Base-by-base conservation (phyloP, 2,113 vertebrate genomes). In the Polyodon spathula region DNA sequence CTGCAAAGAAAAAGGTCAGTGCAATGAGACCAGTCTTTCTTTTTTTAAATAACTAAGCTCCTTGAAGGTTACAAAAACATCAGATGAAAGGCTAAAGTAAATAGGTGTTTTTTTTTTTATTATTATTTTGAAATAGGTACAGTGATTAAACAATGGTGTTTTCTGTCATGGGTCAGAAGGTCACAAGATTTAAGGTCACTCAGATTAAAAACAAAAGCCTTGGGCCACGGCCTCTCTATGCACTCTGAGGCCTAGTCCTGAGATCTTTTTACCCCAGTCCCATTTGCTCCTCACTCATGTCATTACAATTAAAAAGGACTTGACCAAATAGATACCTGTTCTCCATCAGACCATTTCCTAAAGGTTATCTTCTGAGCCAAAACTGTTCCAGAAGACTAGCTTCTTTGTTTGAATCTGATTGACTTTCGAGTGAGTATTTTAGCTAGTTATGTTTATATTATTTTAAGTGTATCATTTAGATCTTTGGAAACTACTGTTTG, bases 61-160 rank as follows among this genome's bases (percentile, higher is more conserved):
- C 70, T 67, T 65, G 37, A 71, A 77, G 69, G 71, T 67, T 77
- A 79, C 71, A 64, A 63, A 78, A 70, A 83, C 54, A 37, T 57
- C 75, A 67, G 48, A 37, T 17, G 43, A 52, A 75, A 73, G 67
- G 74, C 71, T 72, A 80, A 82, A 73, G 79, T 81, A 84, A 88
- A 88, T 76, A 80, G 75, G 85, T 73, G 77, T 81, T 84, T 87
- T 86, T 79, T 84, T 86, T 87, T 86, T 79, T 73, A 76, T 81
- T 84, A 86, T 86, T 79, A 85, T 86, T 87, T 86, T 79, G 61
- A 61, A 70, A 72, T n/a, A n/a, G n/a, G n/a, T 73, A 80, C 77
- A 84, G 78, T 84, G 80, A 88, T 86, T 83, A 88, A 81, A 81
- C 71, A 80, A 88, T 69, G 81, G 82, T 73, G 74, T 74, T 76